Conservation (phyloP, 2,888 invertebrate species). For the Ormyrus thymus region DNA sequence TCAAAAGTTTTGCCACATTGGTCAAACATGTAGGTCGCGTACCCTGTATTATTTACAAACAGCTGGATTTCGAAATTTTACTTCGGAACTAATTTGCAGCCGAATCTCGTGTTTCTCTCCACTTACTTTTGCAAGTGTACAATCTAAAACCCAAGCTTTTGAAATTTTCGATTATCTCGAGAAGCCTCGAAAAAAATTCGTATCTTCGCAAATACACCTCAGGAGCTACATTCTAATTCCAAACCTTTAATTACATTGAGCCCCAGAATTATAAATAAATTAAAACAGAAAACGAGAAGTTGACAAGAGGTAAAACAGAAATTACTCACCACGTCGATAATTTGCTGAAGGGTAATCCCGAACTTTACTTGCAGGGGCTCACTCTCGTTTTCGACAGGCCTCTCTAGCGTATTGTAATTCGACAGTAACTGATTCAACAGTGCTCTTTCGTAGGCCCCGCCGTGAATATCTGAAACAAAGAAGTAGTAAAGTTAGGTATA, state of each 20-base stretch:
- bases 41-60: background rate
- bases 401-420: slow-evolving; percentile 90
- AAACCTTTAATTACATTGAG: too few species aligned
- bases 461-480: slow-evolving; percentile 83
- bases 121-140: too few species aligned
- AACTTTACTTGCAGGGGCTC: slow-evolving; percentile 93
- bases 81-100: background rate
- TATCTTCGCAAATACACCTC: too few species aligned
- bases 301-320: slow-evolving; percentile 1
- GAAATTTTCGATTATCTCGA: too few species aligned
- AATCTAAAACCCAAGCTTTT: too few species aligned
- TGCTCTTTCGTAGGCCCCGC: slow-evolving; percentile 92
- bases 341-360: slow-evolving; percentile 93
- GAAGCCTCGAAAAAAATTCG: too few species aligned
- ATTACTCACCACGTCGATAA: slow-evolving; percentile 94
- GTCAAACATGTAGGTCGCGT: slow-evolving; percentile 10
- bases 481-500: too few species aligned
- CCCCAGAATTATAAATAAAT: background rate
- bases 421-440: slow-evolving; percentile 88
- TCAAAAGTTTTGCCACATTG: slow-evolving; percentile 31
- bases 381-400: slow-evolving; percentile 94
- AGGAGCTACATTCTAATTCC: too few species aligned
- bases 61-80: slow-evolving; percentile 5
- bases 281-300: slow-evolving; percentile 2
- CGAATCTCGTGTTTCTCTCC: too few species aligned